These are phyloP conservation scores for Saturnia japonica DNA, from an alignment of 2,888 invertebrate species.

Conservation along the genomic window DNA sequence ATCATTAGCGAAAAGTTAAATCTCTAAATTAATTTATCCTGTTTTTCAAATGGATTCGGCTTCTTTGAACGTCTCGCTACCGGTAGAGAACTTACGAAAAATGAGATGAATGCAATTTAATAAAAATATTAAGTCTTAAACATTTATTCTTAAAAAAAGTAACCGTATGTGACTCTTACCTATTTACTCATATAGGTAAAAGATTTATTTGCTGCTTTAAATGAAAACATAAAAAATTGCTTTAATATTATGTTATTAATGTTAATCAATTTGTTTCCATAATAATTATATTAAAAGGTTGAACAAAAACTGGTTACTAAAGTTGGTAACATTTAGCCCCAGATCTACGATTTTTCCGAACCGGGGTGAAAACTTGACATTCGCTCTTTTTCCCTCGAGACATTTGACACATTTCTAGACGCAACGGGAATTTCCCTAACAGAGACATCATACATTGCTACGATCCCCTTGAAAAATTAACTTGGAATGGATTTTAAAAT, in stretches of 20 bases:
- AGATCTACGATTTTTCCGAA: neutral
- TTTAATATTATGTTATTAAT: neutral
- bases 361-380: neutral
- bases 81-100: neutral
- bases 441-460: neutral
- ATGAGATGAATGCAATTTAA: neutral
- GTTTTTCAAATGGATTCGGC: neutral
- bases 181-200: conserved; percentile 1
- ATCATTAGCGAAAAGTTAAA: neutral
- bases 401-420: neutral
- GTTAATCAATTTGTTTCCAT: neutral
- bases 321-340: neutral
- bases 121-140: neutral
- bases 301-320: no score
- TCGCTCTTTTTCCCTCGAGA: neutral
- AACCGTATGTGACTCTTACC: neutral
- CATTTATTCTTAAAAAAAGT: neutral
- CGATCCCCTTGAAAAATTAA: neutral
- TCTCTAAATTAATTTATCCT: neutral
- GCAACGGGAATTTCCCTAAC: neutral
- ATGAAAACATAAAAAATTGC: conserved; percentile 1
- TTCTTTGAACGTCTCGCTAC: neutral
- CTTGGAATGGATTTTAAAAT: neutral
- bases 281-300: no score
- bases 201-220: neutral